Conservation (phyloP, 2,888 invertebrate genomes). For the Gymnosoma rotundatum region DNA sequence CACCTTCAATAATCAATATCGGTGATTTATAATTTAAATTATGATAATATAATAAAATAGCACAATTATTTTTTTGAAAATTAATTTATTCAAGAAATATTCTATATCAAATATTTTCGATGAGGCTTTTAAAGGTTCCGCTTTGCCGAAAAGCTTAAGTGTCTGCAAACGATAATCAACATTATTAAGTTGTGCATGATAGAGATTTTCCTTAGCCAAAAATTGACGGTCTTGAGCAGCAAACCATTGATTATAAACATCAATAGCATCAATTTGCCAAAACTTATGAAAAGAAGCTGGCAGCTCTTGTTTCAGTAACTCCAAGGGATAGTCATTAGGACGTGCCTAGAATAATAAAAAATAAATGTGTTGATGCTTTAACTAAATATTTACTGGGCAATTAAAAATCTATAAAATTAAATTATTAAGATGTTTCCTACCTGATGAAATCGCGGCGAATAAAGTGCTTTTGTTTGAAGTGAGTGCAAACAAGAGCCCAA, state of each 20-base stretch:
- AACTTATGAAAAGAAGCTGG: slow-evolving; percentile 97
- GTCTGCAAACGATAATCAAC: slow-evolving; percentile 1
- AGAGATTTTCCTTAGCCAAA: background rate
- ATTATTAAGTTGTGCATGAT: background rate
- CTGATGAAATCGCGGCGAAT: slow-evolving; percentile 94
- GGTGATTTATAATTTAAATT: too few relatives aligned
- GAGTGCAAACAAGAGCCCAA: slow-evolving; percentile 90
- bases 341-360: slow-evolving; percentile 85
- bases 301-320: slow-evolving; percentile 83
- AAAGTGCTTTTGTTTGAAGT: slow-evolving; percentile 86
- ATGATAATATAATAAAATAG: too few relatives aligned
- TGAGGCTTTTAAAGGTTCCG: background rate
- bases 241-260: slow-evolving; percentile 90
- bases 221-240: slow-evolving; percentile 83
- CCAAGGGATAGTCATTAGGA: slow-evolving; percentile 90
- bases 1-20: too few relatives aligned
- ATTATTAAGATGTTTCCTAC: slow-evolving; percentile 80
- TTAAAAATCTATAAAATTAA: background rate
- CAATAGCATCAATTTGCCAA: slow-evolving; percentile 90
- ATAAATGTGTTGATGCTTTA: too few relatives aligned
- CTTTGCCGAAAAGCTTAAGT: slow-evolving; percentile 8
- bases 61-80: slow-evolving; percentile 45
- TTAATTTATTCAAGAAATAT: too few relatives aligned
- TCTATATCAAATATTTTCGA: too few relatives aligned
- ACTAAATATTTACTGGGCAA: background rate